phyloP scores from a whole-genome alignment of 2,888 invertebrate genomes.

The Melieria picta region DNA sequence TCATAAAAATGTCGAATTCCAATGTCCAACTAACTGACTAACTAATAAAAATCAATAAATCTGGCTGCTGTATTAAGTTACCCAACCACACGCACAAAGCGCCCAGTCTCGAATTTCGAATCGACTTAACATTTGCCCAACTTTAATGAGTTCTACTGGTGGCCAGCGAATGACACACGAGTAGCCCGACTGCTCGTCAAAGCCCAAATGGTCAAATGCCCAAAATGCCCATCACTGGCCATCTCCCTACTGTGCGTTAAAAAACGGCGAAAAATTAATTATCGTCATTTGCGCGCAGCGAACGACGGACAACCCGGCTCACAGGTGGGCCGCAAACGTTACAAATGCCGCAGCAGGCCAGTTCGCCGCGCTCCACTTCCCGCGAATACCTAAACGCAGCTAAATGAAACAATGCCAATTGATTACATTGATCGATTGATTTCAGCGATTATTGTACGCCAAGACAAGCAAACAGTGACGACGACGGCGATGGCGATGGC shows the following conservation, averaged over 20 bases:
- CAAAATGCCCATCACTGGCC: background rate
- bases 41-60: too few species aligned
- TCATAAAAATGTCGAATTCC: too few species aligned
- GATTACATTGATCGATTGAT: slow-evolving; percentile 61
- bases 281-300: slow-evolving; percentile 6
- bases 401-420: slow-evolving; percentile 50
- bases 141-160: too few species aligned
- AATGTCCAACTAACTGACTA: too few species aligned
- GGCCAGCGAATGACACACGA: too few species aligned
- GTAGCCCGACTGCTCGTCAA: too few species aligned
- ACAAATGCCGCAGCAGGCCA: slow-evolving; percentile 17
- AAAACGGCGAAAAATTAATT: slow-evolving; percentile 22
- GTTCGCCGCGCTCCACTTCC: slow-evolving; percentile 11
- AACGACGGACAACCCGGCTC: background rate
- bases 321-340: slow-evolving; percentile 28
- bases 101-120: too few species aligned
- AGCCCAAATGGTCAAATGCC: background rate
- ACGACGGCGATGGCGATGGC: slow-evolving; percentile 13
- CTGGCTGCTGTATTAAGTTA: too few species aligned
- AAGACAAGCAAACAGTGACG: slow-evolving; percentile 36
- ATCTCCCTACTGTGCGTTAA: slow-evolving; percentile 23
- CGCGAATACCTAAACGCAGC: slow-evolving; percentile 21
- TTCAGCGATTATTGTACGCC: slow-evolving; percentile 62
- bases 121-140: too few species aligned
- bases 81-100: too few species aligned